A percentile compares a stretch with the other conserved stretches of the same genome.
Conservation (phyloP, 2,797 vertebrate species). For the Corythornis leucogaster region DNA sequence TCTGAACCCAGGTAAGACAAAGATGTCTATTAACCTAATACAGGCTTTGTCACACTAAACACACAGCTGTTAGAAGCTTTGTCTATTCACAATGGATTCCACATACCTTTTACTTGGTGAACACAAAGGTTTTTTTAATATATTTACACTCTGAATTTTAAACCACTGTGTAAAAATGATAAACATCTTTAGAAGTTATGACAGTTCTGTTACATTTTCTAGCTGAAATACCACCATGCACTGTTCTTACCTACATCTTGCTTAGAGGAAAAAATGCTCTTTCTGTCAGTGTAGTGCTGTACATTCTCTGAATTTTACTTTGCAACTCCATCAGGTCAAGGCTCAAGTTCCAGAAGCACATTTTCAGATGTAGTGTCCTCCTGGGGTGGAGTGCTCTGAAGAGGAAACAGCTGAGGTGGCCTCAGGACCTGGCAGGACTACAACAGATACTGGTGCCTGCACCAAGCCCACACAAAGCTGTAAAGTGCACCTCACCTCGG, state of each 20-base stretch:
- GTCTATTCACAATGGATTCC: background rate
- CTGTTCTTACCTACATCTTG: background rate
- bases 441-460: background rate
- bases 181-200: background rate
- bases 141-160: slow-evolving; percentile 1
- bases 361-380: background rate
- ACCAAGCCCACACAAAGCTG: background rate
- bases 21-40: background rate
- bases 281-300: background rate
- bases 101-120: background rate
- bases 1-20: background rate
- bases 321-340: background rate
- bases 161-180: background rate
- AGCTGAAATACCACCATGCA: background rate
- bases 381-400: background rate
- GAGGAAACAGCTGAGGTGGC: background rate
- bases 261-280: background rate
- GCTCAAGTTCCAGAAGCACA: background rate
- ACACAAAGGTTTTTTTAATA: background rate
- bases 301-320: background rate
- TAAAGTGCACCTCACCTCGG: background rate
- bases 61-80: background rate
- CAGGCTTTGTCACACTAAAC: background rate
- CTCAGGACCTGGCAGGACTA: background rate
- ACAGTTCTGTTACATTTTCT: background rate